Conservation (phyloP, 2,113 vertebrate genomes). For the Gracilinanus agilis region DNA sequence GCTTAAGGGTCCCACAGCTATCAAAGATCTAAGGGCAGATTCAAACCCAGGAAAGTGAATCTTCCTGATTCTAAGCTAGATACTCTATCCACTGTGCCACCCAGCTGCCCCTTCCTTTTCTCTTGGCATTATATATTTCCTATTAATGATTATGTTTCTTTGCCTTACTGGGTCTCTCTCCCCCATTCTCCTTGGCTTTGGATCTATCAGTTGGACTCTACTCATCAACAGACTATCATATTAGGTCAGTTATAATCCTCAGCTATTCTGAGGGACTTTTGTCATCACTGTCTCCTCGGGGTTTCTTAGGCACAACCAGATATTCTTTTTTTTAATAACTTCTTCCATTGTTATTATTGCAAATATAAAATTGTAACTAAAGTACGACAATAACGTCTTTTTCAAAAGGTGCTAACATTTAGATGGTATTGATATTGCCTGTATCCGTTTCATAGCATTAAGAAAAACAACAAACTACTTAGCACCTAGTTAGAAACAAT, state of each 20-base stretch:
- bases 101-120: too few relatives aligned
- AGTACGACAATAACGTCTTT: background rate
- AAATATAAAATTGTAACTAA: background rate
- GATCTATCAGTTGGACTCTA: background rate
- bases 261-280: background rate
- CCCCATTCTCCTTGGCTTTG: background rate
- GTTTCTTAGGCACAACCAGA: background rate
- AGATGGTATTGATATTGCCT: background rate
- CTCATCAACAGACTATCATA: background rate
- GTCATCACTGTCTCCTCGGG: background rate
- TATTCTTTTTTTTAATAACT: background rate
- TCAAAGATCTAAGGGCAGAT: too few relatives aligned
- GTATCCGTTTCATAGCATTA: background rate
- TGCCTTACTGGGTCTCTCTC: background rate
- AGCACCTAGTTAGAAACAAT: background rate
- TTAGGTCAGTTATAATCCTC: background rate
- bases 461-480: background rate
- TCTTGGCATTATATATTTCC: background rate
- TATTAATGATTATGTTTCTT: too few relatives aligned
- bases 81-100: too few relatives aligned
- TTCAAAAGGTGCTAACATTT: background rate
- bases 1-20: too few relatives aligned
- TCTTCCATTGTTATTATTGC: too few relatives aligned
- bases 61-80: too few relatives aligned
- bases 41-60: too few relatives aligned